These are phyloP conservation scores for Mesaphorura yosii DNA, from an alignment of 1,140 invertebrate genomes.

Conservation along the genomic window DNA sequence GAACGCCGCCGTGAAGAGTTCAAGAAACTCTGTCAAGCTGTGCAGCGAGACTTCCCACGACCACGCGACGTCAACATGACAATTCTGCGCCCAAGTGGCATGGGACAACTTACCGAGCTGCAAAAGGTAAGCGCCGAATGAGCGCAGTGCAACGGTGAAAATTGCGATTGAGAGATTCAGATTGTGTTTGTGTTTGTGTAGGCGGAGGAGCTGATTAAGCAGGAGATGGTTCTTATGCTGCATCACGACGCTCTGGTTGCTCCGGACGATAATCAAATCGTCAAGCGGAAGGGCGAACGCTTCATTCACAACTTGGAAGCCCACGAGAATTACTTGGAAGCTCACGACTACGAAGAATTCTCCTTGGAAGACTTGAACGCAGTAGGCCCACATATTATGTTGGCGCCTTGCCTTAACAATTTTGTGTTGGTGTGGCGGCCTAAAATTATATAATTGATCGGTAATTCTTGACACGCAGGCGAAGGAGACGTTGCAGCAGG, in stretches of 20 bases:
- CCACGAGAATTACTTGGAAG: constrained; percentile 67
- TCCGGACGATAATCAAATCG: constrained; percentile 41
- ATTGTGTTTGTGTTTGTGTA: constrained; percentile 34
- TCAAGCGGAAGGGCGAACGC: constrained; percentile 35
- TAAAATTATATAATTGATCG: not conserved
- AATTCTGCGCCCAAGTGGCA: constrained; percentile 58
- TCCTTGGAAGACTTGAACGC: constrained; percentile 54
- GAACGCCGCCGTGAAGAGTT: constrained; percentile 56
- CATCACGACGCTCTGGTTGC: constrained; percentile 65
- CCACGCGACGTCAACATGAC: constrained; percentile 75
- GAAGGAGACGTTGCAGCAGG: constrained; percentile 46
- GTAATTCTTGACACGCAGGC: constrained; percentile 12
- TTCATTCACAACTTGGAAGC: constrained; percentile 47
- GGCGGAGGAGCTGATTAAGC: constrained; percentile 93
- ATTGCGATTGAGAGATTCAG: constrained; percentile 5
- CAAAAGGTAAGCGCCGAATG: constrained; percentile 54
- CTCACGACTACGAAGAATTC: constrained; percentile 69
- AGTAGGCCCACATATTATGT: constrained; percentile 36
- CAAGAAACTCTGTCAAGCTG: constrained; percentile 67
- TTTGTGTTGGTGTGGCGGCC: not conserved
- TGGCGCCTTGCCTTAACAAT: not conserved
- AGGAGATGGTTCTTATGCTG: constrained; percentile 92
- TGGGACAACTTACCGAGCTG: constrained; percentile 67
- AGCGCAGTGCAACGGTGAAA: not conserved
- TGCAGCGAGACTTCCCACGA: constrained; percentile 78